Percentiles rank a stretch among this genome's conserved stretches.
phyloP scores from a whole-genome alignment of 2,113 vertebrate genomes.

The Lates calcarifer region DNA sequence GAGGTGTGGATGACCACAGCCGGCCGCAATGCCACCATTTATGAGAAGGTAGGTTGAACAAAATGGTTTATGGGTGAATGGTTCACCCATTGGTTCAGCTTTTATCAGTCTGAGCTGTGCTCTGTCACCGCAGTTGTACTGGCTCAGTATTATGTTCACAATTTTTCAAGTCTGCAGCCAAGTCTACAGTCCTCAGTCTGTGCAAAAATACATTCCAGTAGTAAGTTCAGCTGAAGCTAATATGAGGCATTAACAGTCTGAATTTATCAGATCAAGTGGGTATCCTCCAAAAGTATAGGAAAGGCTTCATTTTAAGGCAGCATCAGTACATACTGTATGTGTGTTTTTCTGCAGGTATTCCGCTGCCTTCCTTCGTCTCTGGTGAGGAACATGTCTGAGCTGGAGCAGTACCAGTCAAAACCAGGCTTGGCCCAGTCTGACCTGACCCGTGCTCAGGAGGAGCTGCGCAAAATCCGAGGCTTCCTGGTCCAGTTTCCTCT shows the following conservation, averaged over 20 bases:
- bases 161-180: background rate
- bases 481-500: conserved; percentile 99
- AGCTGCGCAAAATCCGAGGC: conserved; percentile 94
- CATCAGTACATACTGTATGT: background rate
- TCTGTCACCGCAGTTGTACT: background rate
- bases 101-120: background rate
- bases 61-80: too few species aligned
- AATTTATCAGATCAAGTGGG: background rate
- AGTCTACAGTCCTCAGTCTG: too few species aligned
- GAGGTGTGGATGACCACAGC: conserved; percentile 96
- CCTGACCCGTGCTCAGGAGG: conserved; percentile 88
- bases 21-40: conserved; percentile 95
- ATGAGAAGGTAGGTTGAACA: conserved; percentile 88
- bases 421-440: conserved; percentile 88
- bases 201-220: too few species aligned
- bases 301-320: background rate
- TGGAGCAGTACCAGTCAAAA: conserved; percentile 90
- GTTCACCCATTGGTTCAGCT: background rate
- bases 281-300: background rate
- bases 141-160: background rate
- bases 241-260: too few species aligned
- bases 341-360: conserved; percentile 89
- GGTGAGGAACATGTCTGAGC: conserved; percentile 91
- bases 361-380: conserved; percentile 94
- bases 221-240: too few species aligned